phyloP scores from a whole-genome alignment of 2,113 vertebrate species.

The Anolis carolinensis region DNA sequence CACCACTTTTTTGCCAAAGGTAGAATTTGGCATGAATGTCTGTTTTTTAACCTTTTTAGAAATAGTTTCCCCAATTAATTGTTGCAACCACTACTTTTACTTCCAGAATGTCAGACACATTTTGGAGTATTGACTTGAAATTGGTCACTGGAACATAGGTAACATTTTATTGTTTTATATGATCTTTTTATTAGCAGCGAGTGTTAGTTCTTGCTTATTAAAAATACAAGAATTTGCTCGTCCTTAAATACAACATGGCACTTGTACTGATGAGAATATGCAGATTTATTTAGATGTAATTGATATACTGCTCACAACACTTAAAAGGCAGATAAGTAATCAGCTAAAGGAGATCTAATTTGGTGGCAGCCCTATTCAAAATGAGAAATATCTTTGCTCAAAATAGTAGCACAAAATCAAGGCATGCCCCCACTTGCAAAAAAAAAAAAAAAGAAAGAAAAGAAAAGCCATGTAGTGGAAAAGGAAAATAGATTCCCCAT shows the following conservation, averaged over 20 bases:
- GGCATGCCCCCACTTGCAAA: not conserved
- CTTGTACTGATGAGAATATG: not conserved
- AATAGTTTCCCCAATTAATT: no score
- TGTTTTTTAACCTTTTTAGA: no score
- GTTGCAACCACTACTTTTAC: no score
- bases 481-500: not conserved
- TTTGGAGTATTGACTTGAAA: no score
- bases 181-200: no score
- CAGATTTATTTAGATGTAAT: not conserved
- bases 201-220: not conserved
- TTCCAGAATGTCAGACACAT: no score
- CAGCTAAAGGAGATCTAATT: not conserved
- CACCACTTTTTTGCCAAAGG: no score
- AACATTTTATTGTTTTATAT: no score
- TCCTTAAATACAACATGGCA: not conserved
- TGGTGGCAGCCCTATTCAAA: not conserved
- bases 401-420: not conserved
- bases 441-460: no score
- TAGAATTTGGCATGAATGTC: no score
- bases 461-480: no score
- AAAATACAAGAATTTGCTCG: not conserved
- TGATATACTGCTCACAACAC: not conserved
- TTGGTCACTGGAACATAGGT: no score
- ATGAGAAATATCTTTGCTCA: not conserved
- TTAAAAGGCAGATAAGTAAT: not conserved